Base-by-base conservation (phyloP, 2,888 invertebrate genomes). In the Morpho achilles region DNA sequence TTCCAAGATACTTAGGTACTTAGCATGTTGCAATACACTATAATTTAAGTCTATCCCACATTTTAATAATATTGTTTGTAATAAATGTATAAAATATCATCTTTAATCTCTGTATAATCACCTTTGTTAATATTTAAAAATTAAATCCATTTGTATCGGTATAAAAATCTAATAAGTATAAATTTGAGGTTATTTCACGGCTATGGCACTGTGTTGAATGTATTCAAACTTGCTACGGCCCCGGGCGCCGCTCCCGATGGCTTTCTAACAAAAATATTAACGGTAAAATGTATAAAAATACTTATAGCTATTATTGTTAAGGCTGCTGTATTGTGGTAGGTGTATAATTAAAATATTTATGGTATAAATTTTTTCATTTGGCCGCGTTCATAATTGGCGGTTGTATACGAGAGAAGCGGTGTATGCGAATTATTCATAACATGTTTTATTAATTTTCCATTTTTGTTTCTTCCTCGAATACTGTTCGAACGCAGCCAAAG, bases 61-160 rank as follows among this genome's bases (percentile, higher is more conserved):
- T 82, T 85, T 84, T 86, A 85, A 87, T 88, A 88, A 89, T 88
- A 88, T 86, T 87, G 87, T 88, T 79, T 87, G 87, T 89, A 89
- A 89, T 90, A 90, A 90, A 87, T 90, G 89, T 90, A 90, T 90
- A 90, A 90, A 90, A 90, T 90, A 90, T 89, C 88, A 89, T 90
- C 89, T 90, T 84, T 89, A 88, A 88, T 90, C 87, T 90, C 89
- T 90, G 89, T 90, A 90, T 89, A 90, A 88, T 89, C 89, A 89
- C 87, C 84, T 84, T 87, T 87, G 86, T 85, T 84, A 83, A 88
- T 89, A 88, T 87, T 90, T 89, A 85, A 90, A 87, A 90, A 90
- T 88, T 90, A 90, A 90, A 90, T 90, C 89, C 89, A 90, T 90
- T 89, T 89, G 87, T 90, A 88, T 88, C 84, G 89, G 89, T 90